phyloP scores from a whole-genome alignment of 2,888 invertebrate species.

The Parnassius smintheus region DNA sequence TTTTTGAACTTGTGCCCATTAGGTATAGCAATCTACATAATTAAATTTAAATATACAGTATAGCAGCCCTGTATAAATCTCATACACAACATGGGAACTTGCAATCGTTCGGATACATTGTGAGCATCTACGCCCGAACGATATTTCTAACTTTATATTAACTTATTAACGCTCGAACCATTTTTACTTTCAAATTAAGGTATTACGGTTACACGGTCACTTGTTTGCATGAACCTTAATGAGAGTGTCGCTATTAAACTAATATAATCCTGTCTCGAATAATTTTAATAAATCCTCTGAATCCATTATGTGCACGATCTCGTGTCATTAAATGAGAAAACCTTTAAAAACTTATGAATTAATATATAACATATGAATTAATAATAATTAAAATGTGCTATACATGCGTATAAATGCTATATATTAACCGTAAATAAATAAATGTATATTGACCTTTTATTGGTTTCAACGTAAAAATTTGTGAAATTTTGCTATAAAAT shows the following conservation, averaged over 20 bases:
- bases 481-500: no score
- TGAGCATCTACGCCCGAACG: not conserved
- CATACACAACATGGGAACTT: no score
- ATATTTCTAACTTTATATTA: slow-evolving; percentile 1
- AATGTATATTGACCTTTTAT: no score
- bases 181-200: slow-evolving; percentile 18
- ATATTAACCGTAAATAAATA: no score
- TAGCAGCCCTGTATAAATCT: no score
- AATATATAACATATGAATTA: no score
- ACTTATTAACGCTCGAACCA: not conserved
- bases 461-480: no score
- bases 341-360: not conserved
- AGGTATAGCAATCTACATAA: no score
- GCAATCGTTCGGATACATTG: slow-evolving; percentile 1
- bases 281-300: slow-evolving; percentile 5
- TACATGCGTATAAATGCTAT: no score
- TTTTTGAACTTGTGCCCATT: no score
- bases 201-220: slow-evolving; percentile 14
- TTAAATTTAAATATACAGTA: no score
- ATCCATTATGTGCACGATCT: not conserved
- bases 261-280: slow-evolving; percentile 5
- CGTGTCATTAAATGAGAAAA: not conserved
- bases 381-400: no score
- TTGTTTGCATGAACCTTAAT: slow-evolving; percentile 9
- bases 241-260: slow-evolving; percentile 6